phyloP scores from a whole-genome alignment of 1,140 invertebrate genomes.

The Drosophila cardini region DNA sequence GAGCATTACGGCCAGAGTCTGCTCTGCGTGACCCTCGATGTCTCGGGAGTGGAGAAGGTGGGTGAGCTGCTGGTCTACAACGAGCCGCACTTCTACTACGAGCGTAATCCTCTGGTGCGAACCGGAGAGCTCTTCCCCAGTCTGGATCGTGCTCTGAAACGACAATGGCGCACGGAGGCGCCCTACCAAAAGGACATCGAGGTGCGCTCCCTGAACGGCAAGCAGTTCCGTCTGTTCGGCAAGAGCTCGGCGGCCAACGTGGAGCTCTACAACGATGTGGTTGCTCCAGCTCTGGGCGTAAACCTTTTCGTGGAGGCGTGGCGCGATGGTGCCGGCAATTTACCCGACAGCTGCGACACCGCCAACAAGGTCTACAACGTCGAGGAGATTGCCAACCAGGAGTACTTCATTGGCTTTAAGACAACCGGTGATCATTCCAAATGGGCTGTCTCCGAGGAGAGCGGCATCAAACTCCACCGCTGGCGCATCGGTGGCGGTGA shows the following conservation, averaged over 20 bases:
- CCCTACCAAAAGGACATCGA: constrained; percentile 87
- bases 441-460: constrained; percentile 90
- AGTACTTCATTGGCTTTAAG: constrained; percentile 88
- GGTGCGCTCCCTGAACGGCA: constrained; percentile 87
- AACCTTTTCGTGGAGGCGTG: constrained; percentile 94
- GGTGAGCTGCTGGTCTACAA: constrained; percentile 91
- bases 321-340: constrained; percentile 91
- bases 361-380: constrained; percentile 88
- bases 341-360: constrained; percentile 89
- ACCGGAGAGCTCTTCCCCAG: constrained; percentile 85
- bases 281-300: constrained; percentile 90
- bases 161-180: constrained; percentile 86
- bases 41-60: constrained; percentile 88
- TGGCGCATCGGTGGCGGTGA: constrained; percentile 85
- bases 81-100: constrained; percentile 89
- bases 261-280: constrained; percentile 93
- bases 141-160: constrained; percentile 87
- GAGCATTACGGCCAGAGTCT: constrained; percentile 93
- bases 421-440: constrained; percentile 95
- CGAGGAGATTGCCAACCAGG: constrained; percentile 86
- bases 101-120: constrained; percentile 86
- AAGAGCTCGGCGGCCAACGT: constrained; percentile 91
- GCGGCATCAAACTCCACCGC: constrained; percentile 69
- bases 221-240: constrained; percentile 91
- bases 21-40: constrained; percentile 91